Percentiles rank a stretch among this genome's conserved stretches.
These are phyloP conservation scores for Lepilemur septentrionalis DNA, from an alignment of 2,797 vertebrate genomes.

Conservation along the genomic window DNA sequence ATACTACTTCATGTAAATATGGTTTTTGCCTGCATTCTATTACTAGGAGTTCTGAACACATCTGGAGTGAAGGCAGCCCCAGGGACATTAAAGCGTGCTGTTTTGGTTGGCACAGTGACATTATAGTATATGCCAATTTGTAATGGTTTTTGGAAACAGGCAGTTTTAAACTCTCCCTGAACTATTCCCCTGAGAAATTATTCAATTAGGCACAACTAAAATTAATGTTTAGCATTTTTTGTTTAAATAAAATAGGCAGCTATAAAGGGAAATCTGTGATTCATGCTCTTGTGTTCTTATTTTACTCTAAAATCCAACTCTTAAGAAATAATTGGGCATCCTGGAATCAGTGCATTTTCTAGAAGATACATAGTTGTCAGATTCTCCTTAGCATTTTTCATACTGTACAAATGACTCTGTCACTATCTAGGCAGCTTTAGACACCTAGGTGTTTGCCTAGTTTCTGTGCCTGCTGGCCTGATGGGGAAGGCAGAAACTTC, in stretches of 20 bases:
- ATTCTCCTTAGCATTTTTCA: background rate
- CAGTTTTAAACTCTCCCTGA: constrained; percentile 86
- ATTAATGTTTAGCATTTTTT: constrained; percentile 89
- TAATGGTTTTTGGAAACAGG: constrained; percentile 89
- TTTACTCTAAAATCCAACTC: constrained; percentile 83
- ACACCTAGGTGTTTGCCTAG: background rate
- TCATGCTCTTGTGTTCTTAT: constrained; percentile 55
- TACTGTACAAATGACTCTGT: background rate
- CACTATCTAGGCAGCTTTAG: background rate
- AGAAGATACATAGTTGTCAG: background rate
- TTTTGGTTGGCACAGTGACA: constrained; percentile 91
- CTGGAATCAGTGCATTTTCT: constrained; percentile 63
- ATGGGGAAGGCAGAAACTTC: background rate
- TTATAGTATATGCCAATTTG: constrained; percentile 89
- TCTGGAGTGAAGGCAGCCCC: constrained; percentile 88
- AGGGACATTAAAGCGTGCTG: constrained; percentile 88
- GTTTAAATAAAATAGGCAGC: constrained; percentile 87
- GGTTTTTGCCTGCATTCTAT: constrained; percentile 89
- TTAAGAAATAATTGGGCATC: constrained; percentile 75
- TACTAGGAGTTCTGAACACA: constrained; percentile 87
- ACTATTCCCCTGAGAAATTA: constrained; percentile 91
- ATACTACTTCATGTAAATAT: constrained; percentile 86
- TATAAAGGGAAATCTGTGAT: constrained; percentile 83
- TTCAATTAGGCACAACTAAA: constrained; percentile 91
- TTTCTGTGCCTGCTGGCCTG: background rate